Evolutionary conservation across 2,888 invertebrate genomes (phyloP).

Genomic region (Tachystola acroxantha): DNA sequence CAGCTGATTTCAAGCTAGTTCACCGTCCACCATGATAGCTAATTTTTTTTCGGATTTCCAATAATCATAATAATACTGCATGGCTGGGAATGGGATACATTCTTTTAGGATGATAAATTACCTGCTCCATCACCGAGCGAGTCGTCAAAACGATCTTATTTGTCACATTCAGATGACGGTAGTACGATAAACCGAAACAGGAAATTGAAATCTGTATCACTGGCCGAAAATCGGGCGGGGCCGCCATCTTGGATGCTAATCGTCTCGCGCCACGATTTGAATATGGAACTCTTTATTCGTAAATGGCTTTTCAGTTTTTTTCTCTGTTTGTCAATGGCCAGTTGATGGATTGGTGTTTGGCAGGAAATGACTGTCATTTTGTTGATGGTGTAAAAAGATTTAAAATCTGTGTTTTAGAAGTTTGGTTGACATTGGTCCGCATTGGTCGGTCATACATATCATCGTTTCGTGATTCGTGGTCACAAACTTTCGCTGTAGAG

Average conservation of each 20-base stretch:
- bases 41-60: constrained; percentile 29
- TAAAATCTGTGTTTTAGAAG: too few relatives aligned
- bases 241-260: constrained; percentile 68
- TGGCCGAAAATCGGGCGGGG: constrained; percentile 60
- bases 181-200: constrained; percentile 61
- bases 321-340: constrained; percentile 31
- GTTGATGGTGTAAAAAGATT: background rate
- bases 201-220: constrained; percentile 77
- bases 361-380: constrained; percentile 48
- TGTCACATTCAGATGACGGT: constrained; percentile 71
- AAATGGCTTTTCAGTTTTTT: constrained; percentile 45
- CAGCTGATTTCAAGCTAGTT: too few relatives aligned
- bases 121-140: constrained; percentile 50
- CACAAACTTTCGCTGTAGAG: too few relatives aligned
- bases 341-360: constrained; percentile 42
- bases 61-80: constrained; percentile 35
- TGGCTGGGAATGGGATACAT: constrained; percentile 34
- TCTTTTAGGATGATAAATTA: constrained; percentile 54
- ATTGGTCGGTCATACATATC: too few relatives aligned
- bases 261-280: constrained; percentile 58
- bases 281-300: constrained; percentile 61
- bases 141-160: constrained; percentile 76
- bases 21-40: constrained; percentile 1
- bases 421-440: too few relatives aligned
- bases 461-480: too few relatives aligned